Base-by-base conservation (phyloP, 1,140 invertebrate genomes). In the Battus philenor region DNA sequence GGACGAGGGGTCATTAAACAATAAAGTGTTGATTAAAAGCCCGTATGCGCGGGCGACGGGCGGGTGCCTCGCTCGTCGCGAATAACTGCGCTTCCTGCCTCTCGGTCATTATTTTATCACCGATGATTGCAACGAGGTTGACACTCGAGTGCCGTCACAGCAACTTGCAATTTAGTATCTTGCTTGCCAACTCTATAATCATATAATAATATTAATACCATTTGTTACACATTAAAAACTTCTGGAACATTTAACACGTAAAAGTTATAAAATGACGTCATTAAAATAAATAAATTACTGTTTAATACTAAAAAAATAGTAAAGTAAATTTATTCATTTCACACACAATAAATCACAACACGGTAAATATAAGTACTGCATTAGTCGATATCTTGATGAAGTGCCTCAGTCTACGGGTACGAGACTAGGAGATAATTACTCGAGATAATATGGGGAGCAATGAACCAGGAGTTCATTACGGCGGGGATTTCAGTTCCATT, bases 21-120 rank as follows among this genome's bases (percentile, higher is more conserved):
- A 84, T 82, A 84, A 82, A 82, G 80, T 84, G 80, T 82, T 82
- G 80, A 84, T 84, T 84, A 84, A 84, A 84, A 84, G 80, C 80
- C 80, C 80, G 72, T 73, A 84, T 84, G 80, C 71, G 73, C 68
- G 66, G 68, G 68, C 60, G 66, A 61, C 51, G 54, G 39, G 56
- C 49, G 59, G 53, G 43, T 45, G 49, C 55, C 47, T 60, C 46
- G 55, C 52, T 49, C 53, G 55, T 50, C 68, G 76, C 75, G 73
- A 80, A 83, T 80, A 79, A 79, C 74, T 74, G 64, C 69, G 70
- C 63, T 84, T 84, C 80, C 80, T 84, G 77, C 63, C 63, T 47
- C 56, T 49, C 50, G 67, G 57, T 68, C 67, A 80, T 84, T 84
- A 82, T 77, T 75, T 79, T 79, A 82, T 84, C 78, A 81, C 60